phyloP scores from a whole-genome alignment of 2,113 vertebrate genomes.

The Pristiophorus japonicus region DNA sequence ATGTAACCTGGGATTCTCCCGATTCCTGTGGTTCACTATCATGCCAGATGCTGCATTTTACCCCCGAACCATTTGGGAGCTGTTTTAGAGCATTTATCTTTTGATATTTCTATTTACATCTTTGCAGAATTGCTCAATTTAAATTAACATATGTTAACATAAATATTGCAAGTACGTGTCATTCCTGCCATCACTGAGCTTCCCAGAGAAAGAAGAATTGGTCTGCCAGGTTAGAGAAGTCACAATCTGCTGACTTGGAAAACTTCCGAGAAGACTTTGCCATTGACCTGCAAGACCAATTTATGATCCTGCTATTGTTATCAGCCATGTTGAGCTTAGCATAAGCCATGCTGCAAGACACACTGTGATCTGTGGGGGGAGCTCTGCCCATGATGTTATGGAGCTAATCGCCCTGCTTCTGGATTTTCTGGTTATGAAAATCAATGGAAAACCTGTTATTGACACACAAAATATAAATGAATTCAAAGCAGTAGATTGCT shows the following conservation, averaged over 20 bases:
- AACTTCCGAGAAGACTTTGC: neutral
- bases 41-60: neutral
- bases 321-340: neutral
- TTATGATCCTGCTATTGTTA: neutral
- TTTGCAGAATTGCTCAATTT: neutral
- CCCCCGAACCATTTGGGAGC: neutral
- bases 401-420: neutral
- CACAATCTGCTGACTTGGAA: neutral
- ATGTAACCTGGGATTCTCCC: neutral
- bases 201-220: neutral
- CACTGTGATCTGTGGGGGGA: neutral
- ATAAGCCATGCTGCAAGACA: neutral
- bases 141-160: neutral
- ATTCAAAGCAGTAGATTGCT: neutral
- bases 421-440: constrained; percentile 7
- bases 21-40: neutral
- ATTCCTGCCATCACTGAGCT: neutral
- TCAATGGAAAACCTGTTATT: neutral
- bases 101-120: neutral
- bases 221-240: neutral
- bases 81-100: neutral
- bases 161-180: neutral
- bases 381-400: neutral
- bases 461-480: neutral
- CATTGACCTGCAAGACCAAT: neutral